Conservation (phyloP, 2,888 invertebrate species). For the Megaustenia siamemsis region DNA sequence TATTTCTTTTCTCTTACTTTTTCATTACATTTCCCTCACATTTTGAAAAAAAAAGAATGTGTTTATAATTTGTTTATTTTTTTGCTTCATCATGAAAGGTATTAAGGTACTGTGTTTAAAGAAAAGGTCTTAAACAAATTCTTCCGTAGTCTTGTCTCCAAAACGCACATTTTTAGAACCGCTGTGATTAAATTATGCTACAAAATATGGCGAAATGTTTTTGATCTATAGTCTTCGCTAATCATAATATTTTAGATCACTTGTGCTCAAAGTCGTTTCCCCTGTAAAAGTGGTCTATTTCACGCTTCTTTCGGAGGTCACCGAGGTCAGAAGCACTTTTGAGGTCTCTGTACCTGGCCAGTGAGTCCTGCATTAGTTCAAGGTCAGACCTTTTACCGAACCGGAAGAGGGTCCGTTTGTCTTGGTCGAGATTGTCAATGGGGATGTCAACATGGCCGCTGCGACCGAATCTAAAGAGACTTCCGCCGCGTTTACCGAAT, state of each 20-base stretch:
- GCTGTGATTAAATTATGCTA: background rate
- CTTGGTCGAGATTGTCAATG: background rate
- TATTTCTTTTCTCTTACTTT: no score
- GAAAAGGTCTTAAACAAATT: no score
- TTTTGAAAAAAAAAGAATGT: no score
- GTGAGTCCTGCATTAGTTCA: conserved; percentile 41
- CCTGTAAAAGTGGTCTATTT: conserved; percentile 49
- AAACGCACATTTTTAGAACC: no score
- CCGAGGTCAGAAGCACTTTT: background rate
- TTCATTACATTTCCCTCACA: no score
- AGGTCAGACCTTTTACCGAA: conserved; percentile 61
- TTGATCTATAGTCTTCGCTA: background rate
- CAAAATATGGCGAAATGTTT: background rate
- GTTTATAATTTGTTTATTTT: no score
- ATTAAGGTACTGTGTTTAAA: no score
- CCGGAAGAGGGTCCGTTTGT: conserved; percentile 56
- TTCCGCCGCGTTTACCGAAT: conserved; percentile 63
- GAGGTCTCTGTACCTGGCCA: conserved; percentile 23
- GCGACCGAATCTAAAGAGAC: conserved; percentile 60
- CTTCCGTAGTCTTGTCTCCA: no score
- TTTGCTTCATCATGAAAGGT: no score
- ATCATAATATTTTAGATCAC: background rate
- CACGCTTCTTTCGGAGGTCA: conserved; percentile 35
- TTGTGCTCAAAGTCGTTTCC: conserved; percentile 43
- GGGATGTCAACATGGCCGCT: conserved; percentile 50